Percentiles rank a stretch among this genome's conserved stretches.
Evolutionary conservation across 2,888 invertebrate genomes (phyloP).

Genomic region (Parnassius glacialis): DNA sequence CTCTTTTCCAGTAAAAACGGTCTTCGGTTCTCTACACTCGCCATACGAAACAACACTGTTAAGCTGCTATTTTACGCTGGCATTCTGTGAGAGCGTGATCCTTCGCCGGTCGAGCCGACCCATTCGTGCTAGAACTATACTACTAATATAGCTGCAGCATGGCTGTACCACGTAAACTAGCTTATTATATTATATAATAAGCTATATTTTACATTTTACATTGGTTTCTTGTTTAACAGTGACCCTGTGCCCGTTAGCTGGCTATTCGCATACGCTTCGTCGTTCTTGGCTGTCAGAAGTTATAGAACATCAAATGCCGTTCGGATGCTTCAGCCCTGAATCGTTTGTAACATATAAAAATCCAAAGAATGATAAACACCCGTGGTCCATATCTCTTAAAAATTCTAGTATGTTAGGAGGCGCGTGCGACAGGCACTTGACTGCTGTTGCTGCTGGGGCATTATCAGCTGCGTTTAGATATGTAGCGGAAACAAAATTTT

Average conservation of each 20-base stretch:
- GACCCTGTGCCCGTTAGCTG: conserved; percentile 20
- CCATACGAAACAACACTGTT: too few relatives aligned
- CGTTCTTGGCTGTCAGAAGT: conserved; percentile 22
- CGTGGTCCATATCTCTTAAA: conserved; percentile 2
- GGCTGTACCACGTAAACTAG: too few relatives aligned
- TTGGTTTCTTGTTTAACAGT: conserved; percentile 23
- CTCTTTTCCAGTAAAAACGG: too few relatives aligned
- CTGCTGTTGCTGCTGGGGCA: conserved; percentile 27
- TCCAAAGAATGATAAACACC: neutral
- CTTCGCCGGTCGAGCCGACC: too few relatives aligned
- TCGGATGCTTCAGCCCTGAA: conserved; percentile 20
- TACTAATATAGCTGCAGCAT: too few relatives aligned
- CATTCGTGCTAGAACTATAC: too few relatives aligned
- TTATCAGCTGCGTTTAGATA: conserved; percentile 30
- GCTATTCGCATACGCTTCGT: conserved; percentile 20
- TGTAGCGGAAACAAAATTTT: conserved; percentile 30
- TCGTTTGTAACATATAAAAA: neutral
- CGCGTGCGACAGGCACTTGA: conserved; percentile 28
- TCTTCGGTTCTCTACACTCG: too few relatives aligned
- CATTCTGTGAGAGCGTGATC: too few relatives aligned
- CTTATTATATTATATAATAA: too few relatives aligned
- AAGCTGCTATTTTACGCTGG: too few relatives aligned
- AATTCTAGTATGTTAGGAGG: conserved; percentile 6
- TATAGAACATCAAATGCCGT: conserved; percentile 15
- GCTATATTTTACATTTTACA: too few relatives aligned